phyloP scores from a whole-genome alignment of 23 tunicate genomes.

The Pegea sp. region DNA sequence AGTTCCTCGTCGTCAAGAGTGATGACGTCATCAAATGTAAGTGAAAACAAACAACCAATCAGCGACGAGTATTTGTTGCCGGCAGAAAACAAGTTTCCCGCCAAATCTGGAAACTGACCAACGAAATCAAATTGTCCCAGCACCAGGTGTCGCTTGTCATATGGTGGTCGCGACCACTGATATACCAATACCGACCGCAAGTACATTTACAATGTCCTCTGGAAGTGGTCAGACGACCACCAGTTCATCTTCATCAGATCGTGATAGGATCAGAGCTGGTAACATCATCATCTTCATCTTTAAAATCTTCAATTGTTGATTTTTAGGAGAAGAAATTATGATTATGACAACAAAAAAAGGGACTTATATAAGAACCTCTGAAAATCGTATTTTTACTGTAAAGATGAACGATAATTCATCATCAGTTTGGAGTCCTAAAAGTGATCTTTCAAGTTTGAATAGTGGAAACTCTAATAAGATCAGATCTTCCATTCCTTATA shows the following conservation, averaged over 20 bases:
- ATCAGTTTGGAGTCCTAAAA: no score
- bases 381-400: conserved; percentile 46
- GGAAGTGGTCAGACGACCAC: conserved; percentile 5
- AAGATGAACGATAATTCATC: conserved; percentile 21
- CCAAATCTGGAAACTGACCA: no score
- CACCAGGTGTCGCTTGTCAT: conserved; percentile 13
- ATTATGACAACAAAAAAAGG: conserved; percentile 54
- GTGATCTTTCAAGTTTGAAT: no score
- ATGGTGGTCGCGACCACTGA: conserved; percentile 40
- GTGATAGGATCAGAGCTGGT: neutral
- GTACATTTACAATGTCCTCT: conserved; percentile 2
- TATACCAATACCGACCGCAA: conserved; percentile 25
- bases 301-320: neutral
- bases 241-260: neutral
- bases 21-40: no score
- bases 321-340: conserved; percentile 30
- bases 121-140: no score
- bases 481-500: no score
- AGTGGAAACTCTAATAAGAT: no score
- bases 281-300: neutral
- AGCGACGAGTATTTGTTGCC: no score
- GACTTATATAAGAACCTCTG: conserved; percentile 54
- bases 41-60: no score
- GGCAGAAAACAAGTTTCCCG: no score
- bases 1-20: neutral